A percentile compares a stretch with the other conserved stretches of the same genome.
Conservation (phyloP, 2,888 invertebrate species). For the Agrypnus murinus region DNA sequence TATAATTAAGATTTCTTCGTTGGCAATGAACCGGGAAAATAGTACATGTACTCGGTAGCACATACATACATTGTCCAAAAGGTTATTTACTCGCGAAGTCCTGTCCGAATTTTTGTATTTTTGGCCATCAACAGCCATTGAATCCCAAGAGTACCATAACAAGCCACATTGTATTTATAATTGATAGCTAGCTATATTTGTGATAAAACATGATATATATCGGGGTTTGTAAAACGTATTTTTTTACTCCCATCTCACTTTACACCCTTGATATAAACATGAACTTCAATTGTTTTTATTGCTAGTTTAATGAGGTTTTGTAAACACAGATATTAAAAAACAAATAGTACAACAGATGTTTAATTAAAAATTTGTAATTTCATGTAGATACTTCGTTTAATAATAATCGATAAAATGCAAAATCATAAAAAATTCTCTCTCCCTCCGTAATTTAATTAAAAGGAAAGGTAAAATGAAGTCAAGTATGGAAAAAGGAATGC, state of each 20-base stretch:
- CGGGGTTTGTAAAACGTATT: conserved; percentile 17
- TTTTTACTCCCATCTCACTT: neutral
- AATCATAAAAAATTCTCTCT: neutral
- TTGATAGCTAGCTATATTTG: conserved; percentile 26
- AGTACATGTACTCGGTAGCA: no score
- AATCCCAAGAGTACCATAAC: conserved; percentile 24
- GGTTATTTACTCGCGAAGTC: conserved; percentile 19
- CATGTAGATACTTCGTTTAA: no score
- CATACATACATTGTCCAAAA: no score
- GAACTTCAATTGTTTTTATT: neutral
- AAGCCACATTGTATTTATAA: conserved; percentile 30
- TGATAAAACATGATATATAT: conserved; percentile 20
- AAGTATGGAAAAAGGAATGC: neutral
- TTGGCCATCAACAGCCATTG: conserved; percentile 13
- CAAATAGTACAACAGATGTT: no score
- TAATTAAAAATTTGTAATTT: no score
- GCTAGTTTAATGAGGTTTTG: no score
- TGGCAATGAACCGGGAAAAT: no score
- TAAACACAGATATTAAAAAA: no score
- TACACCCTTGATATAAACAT: conserved; percentile 3
- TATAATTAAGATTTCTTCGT: no score
- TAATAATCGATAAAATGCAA: no score
- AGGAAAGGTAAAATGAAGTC: neutral
- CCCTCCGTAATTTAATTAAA: conserved; percentile 2
- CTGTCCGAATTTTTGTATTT: neutral